Conservation (phyloP, 1,140 invertebrate genomes). For the Drosophila simulans region DNA sequence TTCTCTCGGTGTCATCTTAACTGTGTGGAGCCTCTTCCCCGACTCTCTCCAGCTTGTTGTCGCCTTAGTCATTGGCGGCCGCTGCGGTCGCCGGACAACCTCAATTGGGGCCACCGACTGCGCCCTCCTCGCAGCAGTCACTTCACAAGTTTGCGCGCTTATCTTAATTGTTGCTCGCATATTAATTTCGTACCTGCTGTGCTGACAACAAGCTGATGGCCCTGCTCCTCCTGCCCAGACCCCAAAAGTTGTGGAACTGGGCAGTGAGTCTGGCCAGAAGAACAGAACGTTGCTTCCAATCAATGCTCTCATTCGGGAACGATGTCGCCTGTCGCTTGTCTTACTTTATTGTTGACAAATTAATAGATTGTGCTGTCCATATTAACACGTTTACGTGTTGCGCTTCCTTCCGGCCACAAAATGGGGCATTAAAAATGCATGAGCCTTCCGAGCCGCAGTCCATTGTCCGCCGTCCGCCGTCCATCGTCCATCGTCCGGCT, state of each 20-base stretch:
- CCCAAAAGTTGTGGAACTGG: conserved; percentile 1
- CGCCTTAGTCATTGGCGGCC: conserved; percentile 67
- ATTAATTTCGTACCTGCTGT: conserved; percentile 84
- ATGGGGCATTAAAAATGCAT: conserved; percentile 73
- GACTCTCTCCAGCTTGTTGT: conserved; percentile 50
- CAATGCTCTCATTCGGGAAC: conserved; percentile 51
- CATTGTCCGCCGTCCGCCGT: background rate
- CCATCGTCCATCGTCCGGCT: conserved; percentile 4
- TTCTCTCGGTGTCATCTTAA: conserved; percentile 10
- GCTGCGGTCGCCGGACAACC: conserved; percentile 24
- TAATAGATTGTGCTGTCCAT: conserved; percentile 82
- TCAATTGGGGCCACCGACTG: conserved; percentile 67
- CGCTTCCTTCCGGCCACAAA: conserved; percentile 75
- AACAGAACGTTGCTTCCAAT: conserved; percentile 25
- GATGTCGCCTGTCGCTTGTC: conserved; percentile 55
- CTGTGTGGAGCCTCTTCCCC: conserved; percentile 24
- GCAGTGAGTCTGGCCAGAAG: conserved; percentile 1
- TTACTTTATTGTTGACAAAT: conserved; percentile 81
- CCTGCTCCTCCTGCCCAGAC: no score
- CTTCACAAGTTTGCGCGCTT: conserved; percentile 82
- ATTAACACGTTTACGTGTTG: conserved; percentile 81
- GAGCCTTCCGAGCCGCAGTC: conserved; percentile 33
- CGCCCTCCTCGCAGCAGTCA: conserved; percentile 60
- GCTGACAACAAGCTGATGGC: conserved; percentile 58
- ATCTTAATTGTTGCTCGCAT: conserved; percentile 84